Evolutionary conservation across 2,888 invertebrate species (phyloP), one percentile per base, ranked within the genome.

Genomic region (Drosophila differens): DNA sequence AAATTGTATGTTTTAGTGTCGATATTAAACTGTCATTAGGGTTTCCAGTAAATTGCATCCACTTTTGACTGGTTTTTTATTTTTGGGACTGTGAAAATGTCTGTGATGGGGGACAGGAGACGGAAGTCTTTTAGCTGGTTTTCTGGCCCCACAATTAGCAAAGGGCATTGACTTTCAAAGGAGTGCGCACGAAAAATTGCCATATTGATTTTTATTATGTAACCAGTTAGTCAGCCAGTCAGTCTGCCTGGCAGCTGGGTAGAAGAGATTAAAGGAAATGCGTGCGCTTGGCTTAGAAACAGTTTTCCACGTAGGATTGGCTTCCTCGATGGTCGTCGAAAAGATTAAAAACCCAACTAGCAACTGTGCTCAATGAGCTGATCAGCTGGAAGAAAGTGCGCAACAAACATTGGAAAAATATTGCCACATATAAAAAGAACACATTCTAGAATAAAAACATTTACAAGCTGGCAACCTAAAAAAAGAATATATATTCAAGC

Each of bases 381-480:
- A 81, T 89, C 82, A 85, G 67, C 80, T 69, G 85, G 89, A 89
- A 85, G 73, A 70, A 78, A 89, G 80, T 84, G 74, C 77, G 65
- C 67, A 68, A 58, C 57, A 60, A 69, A 41, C 60, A 75, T 67
- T 76, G 75, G 58, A 70, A 69, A 70, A 78, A 84, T 74, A 72
- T 61, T 73, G 70, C 51, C 63, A 74, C 74, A 81, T 70, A 70
- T 73, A 61, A 74, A 57, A 61, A 71, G 14, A 37, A 1, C 35
- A 28, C 54, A 55, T 25, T 35, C 10, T 19, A 16, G 22, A 16
- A 55, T 37, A 4, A 22, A 33, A 32, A 33, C 14, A 52, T 30
- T 52, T 22, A 33, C 22, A 51, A 16, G 53, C 25, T 12, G 16
- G 44, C 47, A 25, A 47, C 16, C 47, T 25, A 25, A 25, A 47